These are phyloP conservation scores for Pungitius pungitius DNA, from an alignment of 2,113 vertebrate species.

Conservation along the genomic window DNA sequence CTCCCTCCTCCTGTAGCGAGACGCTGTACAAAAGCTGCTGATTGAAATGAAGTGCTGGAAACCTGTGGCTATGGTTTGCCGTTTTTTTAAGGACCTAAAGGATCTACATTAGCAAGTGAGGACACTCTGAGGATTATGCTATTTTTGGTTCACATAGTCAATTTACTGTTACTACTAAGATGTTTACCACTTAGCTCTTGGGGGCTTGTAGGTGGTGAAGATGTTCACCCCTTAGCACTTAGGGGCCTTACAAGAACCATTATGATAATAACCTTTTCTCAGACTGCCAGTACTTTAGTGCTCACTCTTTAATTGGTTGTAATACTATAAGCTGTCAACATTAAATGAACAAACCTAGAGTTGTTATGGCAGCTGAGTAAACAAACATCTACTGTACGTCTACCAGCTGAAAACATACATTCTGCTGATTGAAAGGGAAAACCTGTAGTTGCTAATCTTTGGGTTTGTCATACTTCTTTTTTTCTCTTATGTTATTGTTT, in stretches of 20 bases:
- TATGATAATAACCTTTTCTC: not conserved
- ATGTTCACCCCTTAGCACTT: not conserved
- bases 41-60: not conserved
- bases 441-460: not conserved
- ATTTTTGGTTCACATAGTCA: not conserved
- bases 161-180: not conserved
- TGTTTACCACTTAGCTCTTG: not conserved
- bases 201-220: not conserved
- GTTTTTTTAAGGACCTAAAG: not conserved
- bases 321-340: too few species aligned
- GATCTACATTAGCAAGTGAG: not conserved
- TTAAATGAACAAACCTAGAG: too few species aligned
- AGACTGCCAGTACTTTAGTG: not conserved
- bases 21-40: not conserved
- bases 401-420: too few species aligned
- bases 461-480: not conserved
- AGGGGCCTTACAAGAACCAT: not conserved
- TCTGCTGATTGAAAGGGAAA: not conserved
- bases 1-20: not conserved
- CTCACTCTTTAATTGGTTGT: not conserved
- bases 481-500: not conserved
- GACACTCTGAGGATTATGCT: not conserved
- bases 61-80: not conserved
- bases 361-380: not conserved
- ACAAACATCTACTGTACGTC: not conserved